Conservation (phyloP, 2,888 invertebrate genomes). For the Caenorhabditis macrosperma region DNA sequence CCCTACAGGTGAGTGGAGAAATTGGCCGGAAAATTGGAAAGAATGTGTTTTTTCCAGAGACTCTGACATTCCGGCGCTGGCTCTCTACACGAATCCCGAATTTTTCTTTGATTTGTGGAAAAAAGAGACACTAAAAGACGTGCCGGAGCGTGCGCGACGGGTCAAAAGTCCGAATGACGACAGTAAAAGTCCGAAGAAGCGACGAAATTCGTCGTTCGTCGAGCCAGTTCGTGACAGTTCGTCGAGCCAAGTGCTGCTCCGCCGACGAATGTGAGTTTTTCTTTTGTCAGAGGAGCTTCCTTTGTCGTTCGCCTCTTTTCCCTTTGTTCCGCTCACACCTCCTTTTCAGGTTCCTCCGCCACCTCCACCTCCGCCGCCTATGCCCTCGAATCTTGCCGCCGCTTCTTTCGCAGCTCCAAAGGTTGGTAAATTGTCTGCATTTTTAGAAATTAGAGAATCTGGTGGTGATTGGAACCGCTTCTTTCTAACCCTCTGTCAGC, state of each 20-base stretch:
- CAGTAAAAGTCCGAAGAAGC: slow-evolving; percentile 68
- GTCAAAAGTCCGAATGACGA: slow-evolving; percentile 67
- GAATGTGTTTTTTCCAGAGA: slow-evolving; percentile 70
- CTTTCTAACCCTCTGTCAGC: too few relatives aligned
- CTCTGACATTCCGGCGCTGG: slow-evolving; percentile 89
- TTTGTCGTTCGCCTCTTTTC: neutral
- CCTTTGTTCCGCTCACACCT: slow-evolving; percentile 30
- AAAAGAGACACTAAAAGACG: slow-evolving; percentile 93
- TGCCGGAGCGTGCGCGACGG: slow-evolving; percentile 53
- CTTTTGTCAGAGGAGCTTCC: neutral
- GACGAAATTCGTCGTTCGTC: too few relatives aligned
- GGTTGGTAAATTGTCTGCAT: slow-evolving; percentile 29
- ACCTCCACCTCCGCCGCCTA: slow-evolving; percentile 75
- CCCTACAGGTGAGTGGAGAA: slow-evolving; percentile 85
- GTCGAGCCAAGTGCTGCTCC: slow-evolving; percentile 56
- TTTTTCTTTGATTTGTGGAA: slow-evolving; percentile 99
- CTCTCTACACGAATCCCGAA: slow-evolving; percentile 98
- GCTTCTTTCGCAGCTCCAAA: slow-evolving; percentile 51
- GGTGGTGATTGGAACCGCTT: too few relatives aligned
- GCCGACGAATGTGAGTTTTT: slow-evolving; percentile 51
- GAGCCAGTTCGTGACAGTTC: too few relatives aligned
- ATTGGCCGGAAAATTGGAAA: too few relatives aligned
- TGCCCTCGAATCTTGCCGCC: slow-evolving; percentile 57
- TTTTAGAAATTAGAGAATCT: neutral
- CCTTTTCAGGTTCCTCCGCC: slow-evolving; percentile 63